Base-by-base conservation (phyloP, 1,140 invertebrate species). In the Pantala flavescens region DNA sequence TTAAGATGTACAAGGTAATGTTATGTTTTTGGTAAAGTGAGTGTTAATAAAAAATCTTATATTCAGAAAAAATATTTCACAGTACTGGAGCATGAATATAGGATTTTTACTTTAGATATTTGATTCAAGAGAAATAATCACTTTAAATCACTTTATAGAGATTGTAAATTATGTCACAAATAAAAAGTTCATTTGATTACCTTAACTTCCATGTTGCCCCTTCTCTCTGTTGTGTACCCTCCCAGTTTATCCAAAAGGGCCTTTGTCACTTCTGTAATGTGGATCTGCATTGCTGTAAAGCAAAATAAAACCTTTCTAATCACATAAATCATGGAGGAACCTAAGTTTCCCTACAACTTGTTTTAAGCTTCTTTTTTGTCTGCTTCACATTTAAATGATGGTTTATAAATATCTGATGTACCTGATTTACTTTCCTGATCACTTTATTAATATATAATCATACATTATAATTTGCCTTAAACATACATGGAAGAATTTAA, bases 231-330 rank as follows among this genome's bases (percentile, higher is more conserved):
- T 7, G 84, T 78, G 77, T 89, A 91, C 7, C 86, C 87, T 12
- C 88, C 88, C 11, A 89, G 81, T 21, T 83, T 81, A 70, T 90
- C 88, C 24, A 91, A 78, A 11, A 85, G 83, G 23, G 83, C 80
- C 79, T 89, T 90, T 36, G 87, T 89, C 49, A 85, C 83, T 70
- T 83, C 80, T 43, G 88, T 89, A 74, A 90, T 88, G 79, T 91
- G 90, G 71, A 91, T 89, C 80, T 87, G 88, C 80, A 90, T 85
- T 2, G 87, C 87, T 89, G 82, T 16, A 75, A 75, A 23, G 71
- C 36, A 28, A 49, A 36, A 36, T 36, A 9, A 36, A 36, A 36
- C 28, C 28, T 36, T 36, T 36, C 28, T 36, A 5, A 36, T 36
- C n/a, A n/a, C n/a, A n/a, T n/a, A n/a, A n/a, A n/a, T n/a, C n/a